Base-by-base conservation (phyloP, 2,888 invertebrate genomes). In the Himalopsyche kuldschensis region DNA sequence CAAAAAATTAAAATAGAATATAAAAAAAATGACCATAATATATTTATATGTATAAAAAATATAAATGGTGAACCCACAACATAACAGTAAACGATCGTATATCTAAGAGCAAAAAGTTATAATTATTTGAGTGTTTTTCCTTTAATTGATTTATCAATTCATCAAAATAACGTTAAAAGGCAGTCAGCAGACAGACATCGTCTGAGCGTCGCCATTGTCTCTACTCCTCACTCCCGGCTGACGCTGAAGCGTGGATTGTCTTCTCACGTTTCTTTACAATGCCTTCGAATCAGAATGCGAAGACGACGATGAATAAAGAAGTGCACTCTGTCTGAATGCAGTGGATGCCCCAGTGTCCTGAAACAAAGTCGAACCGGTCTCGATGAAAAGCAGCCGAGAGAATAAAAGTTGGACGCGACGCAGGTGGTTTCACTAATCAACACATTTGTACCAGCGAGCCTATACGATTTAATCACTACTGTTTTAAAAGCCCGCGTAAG, bases 351-450 rank as follows among this genome's bases (percentile, higher is more conserved):
- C 47, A 55, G 48, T 27, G 41, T 69, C 75, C 10, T 27, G 30
- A 75, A 80, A 75, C 69, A 75, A 78, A 46, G 78, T 35, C 63
- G 31, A 55, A 82, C 6, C 35, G 35, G 41, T 76, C 82, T 27
- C 63, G 31, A 15, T 69, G 69, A 69, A 69, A 11, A 6, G 27
- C 55, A 20, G 15, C 24, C 55, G 55, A 55, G 11, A 20, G 69
- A 69, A 69, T 27, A 15, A 27, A 69, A 69, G 69, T 69, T 27
- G 69, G 24, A 27, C 76, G 69, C 83, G 27, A 35, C 82, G 85
- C 83, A 85, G 85, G 85, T 85, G 85, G 85, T 31, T 83, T 75
- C 17, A 79, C 80, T 82, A 63, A 85, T 85, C 85, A 83, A 81
- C 79, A 47, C 79, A 55, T 69, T 55, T 24, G 11, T 69, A 69